Evolutionary conservation across 2,888 invertebrate genomes (phyloP), one percentile per base, ranked within the genome.

Genomic region (Tiliacea citrago): DNA sequence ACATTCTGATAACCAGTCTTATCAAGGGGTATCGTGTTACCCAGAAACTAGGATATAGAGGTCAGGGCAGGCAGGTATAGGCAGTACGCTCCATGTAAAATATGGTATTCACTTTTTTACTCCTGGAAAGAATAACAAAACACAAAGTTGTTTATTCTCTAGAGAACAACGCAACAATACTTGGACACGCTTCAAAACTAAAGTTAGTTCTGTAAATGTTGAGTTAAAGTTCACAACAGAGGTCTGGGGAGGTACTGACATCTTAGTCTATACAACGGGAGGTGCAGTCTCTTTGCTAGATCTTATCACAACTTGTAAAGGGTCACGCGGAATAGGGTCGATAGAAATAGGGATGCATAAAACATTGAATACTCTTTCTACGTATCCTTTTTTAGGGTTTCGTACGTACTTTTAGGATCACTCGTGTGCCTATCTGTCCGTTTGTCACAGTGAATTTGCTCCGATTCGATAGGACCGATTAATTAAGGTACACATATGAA

Each of bases 141-240:
- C 13, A 42, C 53, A 58, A 79, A 77, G 42, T 60, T 49, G 47
- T 65, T 65, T 60, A 73, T 49, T 35, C 79, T 65, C 53, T 1
- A 35, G 53, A 63, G 79, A 72, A 72, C 53, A 58, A 65, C 53
- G 29, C 47, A 24, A 35, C 35, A 63, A 67, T 57, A 58, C 51
- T 75, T 81, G 68, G 81, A 53, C 68, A 69, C 10, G 39, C 69
- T 81, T 79, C 51, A 66, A 69, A 75, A 75, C 39, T 57, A 53
- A 39, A 61, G 29, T 21, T 65, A 81, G 45, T 81, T 75, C 12
- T 35, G 29, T 47, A 42, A 65, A 35, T 66, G 58, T 53, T 13
- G 21, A 39, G 51, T 39, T 68, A 57, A 53, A 79, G 81, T 75
- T 81, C 16, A 57, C n/a, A 45, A 47, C 16, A n/a, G 9, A 55